phyloP scores from a whole-genome alignment of 2,888 invertebrate species.

The Polia nebulosa region DNA sequence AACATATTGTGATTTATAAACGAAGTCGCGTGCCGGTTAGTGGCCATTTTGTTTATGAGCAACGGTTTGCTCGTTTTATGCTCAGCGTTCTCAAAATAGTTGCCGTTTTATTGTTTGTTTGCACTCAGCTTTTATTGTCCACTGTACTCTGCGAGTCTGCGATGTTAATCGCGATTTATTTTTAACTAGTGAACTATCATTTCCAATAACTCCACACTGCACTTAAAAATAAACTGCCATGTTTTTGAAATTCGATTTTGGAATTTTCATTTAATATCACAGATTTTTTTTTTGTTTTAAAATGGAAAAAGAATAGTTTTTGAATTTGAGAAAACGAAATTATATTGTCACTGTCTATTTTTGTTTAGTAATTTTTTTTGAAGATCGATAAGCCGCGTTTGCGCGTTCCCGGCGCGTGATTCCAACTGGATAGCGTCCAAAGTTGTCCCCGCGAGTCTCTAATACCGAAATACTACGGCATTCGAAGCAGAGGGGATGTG shows the following conservation, averaged over 20 bases:
- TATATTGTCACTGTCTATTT: constrained; percentile 50
- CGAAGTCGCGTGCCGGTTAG: constrained; percentile 85
- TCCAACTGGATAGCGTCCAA: constrained; percentile 88
- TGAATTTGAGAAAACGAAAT: too few species aligned
- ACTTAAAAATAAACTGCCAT: constrained; percentile 38
- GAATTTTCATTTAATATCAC: constrained; percentile 10
- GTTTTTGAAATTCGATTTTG: constrained; percentile 23
- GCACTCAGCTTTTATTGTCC: constrained; percentile 80
- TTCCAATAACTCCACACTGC: constrained; percentile 38
- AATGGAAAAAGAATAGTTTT: not conserved
- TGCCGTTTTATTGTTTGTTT: constrained; percentile 83
- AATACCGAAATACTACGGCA: constrained; percentile 88
- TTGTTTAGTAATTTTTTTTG: constrained; percentile 62
- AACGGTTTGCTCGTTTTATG: constrained; percentile 81
- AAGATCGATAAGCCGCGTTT: constrained; percentile 72
- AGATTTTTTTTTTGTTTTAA: constrained; percentile 10
- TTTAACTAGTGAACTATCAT: constrained; percentile 43
- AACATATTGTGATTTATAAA: constrained; percentile 88
- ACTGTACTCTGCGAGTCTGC: constrained; percentile 69
- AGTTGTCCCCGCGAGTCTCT: constrained; percentile 87
- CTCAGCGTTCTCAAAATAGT: constrained; percentile 82
- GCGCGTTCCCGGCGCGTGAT: constrained; percentile 76
- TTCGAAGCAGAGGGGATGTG: constrained; percentile 82
- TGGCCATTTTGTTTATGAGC: constrained; percentile 88
- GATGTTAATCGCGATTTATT: constrained; percentile 61